Conservation (phyloP, 1,140 invertebrate genomes). For the Drosophila simulans region DNA sequence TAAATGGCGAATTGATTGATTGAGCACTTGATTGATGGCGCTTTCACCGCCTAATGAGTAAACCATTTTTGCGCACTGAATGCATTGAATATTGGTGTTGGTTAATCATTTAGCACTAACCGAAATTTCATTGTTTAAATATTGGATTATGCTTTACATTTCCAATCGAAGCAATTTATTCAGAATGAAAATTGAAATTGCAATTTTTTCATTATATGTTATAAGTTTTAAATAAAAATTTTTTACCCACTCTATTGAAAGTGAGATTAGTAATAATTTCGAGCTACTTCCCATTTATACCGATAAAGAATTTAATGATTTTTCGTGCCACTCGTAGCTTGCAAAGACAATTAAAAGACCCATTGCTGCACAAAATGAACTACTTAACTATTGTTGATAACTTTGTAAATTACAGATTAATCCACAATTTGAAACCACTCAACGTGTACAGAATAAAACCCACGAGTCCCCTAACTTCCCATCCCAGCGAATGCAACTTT, state of each 20-base stretch:
- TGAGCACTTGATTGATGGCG: constrained; percentile 60
- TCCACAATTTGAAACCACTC: constrained; percentile 15
- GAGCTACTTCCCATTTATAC: no score
- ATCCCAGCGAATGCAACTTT: constrained; percentile 17
- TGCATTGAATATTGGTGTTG: constrained; percentile 19
- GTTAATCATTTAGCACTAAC: constrained; percentile 16
- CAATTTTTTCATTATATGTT: neutral
- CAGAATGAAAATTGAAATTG: neutral
- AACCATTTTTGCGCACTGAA: constrained; percentile 23
- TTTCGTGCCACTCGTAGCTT: neutral
- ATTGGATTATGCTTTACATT: neutral
- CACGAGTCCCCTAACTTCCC: neutral
- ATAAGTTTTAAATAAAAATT: no score
- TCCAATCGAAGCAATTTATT: neutral
- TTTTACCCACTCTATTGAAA: no score
- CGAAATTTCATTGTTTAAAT: neutral
- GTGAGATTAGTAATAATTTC: no score
- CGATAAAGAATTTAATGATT: neutral
- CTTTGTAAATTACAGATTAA: constrained; percentile 14
- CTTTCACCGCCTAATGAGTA: constrained; percentile 48
- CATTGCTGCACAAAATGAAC: neutral
- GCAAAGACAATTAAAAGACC: neutral
- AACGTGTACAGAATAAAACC: neutral
- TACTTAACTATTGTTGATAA: neutral
- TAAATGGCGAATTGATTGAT: constrained; percentile 68